Percentiles rank a stretch among this genome's conserved stretches.
These are phyloP conservation scores for Diadegma fenestrale DNA, from an alignment of 2,888 invertebrate species.

Conservation along the genomic window DNA sequence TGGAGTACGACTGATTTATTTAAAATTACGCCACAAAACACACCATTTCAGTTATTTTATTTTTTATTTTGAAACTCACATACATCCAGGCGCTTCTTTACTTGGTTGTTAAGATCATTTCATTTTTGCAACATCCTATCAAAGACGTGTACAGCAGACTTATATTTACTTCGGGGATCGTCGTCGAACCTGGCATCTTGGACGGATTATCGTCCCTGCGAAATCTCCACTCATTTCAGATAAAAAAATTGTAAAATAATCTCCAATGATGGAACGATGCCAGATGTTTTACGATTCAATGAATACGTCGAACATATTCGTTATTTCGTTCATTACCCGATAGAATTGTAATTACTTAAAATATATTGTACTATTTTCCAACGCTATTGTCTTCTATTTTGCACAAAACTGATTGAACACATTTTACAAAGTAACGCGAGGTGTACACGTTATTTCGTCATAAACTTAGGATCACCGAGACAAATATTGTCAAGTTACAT, in stretches of 20 bases:
- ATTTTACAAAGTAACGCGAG: not conserved
- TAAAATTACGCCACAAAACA: not conserved
- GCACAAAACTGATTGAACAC: conserved; percentile 48
- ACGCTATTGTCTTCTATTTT: conserved; percentile 52
- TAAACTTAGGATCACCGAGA: not conserved
- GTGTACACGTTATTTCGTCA: not conserved
- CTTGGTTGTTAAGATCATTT: not conserved
- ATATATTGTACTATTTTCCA: conserved; percentile 47
- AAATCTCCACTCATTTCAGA: not conserved
- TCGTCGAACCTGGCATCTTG: conserved; percentile 3
- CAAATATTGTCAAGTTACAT: conserved; percentile 3
- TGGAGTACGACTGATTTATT: conserved; percentile 11
- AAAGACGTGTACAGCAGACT: not conserved
- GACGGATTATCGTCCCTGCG: not conserved
- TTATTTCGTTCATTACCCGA: conserved; percentile 6
- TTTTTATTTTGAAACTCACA: not conserved
- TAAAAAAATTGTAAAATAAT: conserved; percentile 3
- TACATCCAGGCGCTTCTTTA: conserved; percentile 26
- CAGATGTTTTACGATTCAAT: conserved; percentile 15
- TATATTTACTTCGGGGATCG: not conserved
- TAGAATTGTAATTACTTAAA: conserved; percentile 34
- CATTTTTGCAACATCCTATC: conserved; percentile 9
- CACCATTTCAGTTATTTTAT: not conserved
- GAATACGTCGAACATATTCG: not conserved
- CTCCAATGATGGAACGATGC: not conserved